Evolutionary conservation across 2,797 vertebrate species (phyloP), one percentile per base, ranked within the genome.

Genomic region (Acridotheres tristis): DNA sequence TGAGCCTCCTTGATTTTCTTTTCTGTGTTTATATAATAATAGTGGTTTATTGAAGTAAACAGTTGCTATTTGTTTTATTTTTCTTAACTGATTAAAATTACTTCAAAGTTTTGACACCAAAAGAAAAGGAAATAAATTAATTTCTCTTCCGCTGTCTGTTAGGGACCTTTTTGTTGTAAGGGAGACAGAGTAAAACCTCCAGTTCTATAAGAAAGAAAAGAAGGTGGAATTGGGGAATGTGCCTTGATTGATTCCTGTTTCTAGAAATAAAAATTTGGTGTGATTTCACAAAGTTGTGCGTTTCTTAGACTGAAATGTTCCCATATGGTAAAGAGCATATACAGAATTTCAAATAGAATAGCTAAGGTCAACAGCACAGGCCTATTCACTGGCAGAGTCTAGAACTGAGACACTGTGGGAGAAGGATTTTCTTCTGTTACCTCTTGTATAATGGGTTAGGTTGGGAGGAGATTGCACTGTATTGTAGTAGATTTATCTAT

Each of bases 211-310:
- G n/a, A 23, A 77, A 73, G 45, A 30, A 65, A 54, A 34, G 25
- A 5, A 1, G 6, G 1, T 2, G 1, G 5, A 2, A 27, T 5
- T 40, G 5, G 5, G 9, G 1, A 22, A 81, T 48, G 42, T 61
- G 26, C 42, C 20, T 89, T 0, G 0, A n/a, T 9, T 48, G 8
- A 15, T 59, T 89, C 6, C 29, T 82, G 15, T 58, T 84, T 89
- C 57, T 74, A 54, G 30, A 55, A 58, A 51, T 48, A 87, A 75
- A 85, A 85, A 74, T 17, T n/a, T 12, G 10, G 22, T 58, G 88
- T 66, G 16, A 69, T 81, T 88, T 85, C 21, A 11, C 58, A 11
- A 87, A 87, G 26, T 43, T 83, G 5, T 77, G 3, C 47, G 23
- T 67, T 79, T 89, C 53, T 73, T 78, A 45, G 82, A 59, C 11